A percentile compares a stretch with the other conserved stretches of the same genome.
These are phyloP conservation scores for Stenodema calcarata DNA, from an alignment of 2,888 invertebrate species.

Conservation along the genomic window DNA sequence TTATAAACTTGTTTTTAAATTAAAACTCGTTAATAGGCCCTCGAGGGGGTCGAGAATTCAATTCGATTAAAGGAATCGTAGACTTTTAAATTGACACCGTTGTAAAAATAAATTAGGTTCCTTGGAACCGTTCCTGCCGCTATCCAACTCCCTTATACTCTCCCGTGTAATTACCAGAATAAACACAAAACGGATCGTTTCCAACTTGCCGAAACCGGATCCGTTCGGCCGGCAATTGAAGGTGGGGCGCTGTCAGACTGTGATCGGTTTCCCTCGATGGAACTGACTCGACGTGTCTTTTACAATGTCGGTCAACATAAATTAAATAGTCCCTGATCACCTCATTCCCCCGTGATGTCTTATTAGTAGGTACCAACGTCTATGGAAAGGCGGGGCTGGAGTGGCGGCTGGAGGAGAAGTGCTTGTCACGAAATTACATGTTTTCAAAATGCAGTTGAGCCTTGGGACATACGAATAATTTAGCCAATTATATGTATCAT, in stretches of 20 bases:
- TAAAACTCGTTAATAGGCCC: slow-evolving; percentile 40
- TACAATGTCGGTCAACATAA: neutral
- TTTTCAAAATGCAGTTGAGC: no score
- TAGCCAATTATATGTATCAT: no score
- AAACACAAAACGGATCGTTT: slow-evolving; percentile 26
- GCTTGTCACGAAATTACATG: no score
- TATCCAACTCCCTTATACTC: neutral
- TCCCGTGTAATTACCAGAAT: slow-evolving; percentile 31
- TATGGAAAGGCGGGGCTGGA: neutral
- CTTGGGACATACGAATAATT: no score
- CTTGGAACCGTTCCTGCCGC: neutral
- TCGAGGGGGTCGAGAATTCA: slow-evolving; percentile 18
- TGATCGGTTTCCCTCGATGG: neutral
- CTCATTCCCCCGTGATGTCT: no score
- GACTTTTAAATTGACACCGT: slow-evolving; percentile 45
- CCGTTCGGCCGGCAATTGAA: neutral
- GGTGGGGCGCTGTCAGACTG: neutral
- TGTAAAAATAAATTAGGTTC: slow-evolving; percentile 13
- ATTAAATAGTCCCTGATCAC: neutral
- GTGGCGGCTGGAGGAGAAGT: neutral
- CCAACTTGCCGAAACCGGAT: slow-evolving; percentile 19
- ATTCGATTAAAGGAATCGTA: slow-evolving; percentile 40
- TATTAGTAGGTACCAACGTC: neutral
- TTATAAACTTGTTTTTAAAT: slow-evolving; percentile 47
- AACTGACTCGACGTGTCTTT: neutral